phyloP scores from a whole-genome alignment of 2,888 invertebrate species.

The Dysmachus trigonus region DNA sequence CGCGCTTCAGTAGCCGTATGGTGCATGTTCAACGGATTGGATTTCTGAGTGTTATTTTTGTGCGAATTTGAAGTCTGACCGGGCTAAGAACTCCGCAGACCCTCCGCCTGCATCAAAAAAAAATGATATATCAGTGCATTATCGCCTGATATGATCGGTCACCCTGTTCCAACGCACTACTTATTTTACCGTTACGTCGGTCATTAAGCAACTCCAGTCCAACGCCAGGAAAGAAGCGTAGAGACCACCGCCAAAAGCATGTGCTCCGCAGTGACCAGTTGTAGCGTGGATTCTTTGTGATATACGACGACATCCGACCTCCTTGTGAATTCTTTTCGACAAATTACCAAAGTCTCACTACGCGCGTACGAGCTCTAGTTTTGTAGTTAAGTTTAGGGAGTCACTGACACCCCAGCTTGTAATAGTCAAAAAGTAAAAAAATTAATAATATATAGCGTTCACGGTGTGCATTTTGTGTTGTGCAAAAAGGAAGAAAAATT shows the following conservation, averaged over 20 bases:
- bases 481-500: neutral
- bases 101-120: neutral
- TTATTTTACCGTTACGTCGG: slow-evolving; percentile 21
- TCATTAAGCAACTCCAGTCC: neutral
- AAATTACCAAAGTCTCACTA: slow-evolving; percentile 26
- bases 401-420: neutral
- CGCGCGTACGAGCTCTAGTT: neutral
- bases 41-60: neutral
- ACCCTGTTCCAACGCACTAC: neutral
- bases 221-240: neutral
- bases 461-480: slow-evolving; percentile 32
- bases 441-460: neutral
- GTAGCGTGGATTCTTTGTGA: slow-evolving; percentile 19
- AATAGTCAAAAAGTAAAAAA: neutral
- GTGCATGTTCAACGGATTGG: neutral
- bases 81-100: neutral
- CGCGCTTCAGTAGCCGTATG: neutral
- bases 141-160: neutral
- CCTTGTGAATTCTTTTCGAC: neutral
- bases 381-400: neutral
- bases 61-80: neutral
- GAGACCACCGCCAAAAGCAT: neutral
- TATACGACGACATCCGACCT: neutral
- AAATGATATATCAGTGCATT: neutral
- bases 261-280: neutral